These are phyloP conservation scores for Coracopsis vasa DNA, from an alignment of 2,113 vertebrate genomes.

Conservation along the genomic window DNA sequence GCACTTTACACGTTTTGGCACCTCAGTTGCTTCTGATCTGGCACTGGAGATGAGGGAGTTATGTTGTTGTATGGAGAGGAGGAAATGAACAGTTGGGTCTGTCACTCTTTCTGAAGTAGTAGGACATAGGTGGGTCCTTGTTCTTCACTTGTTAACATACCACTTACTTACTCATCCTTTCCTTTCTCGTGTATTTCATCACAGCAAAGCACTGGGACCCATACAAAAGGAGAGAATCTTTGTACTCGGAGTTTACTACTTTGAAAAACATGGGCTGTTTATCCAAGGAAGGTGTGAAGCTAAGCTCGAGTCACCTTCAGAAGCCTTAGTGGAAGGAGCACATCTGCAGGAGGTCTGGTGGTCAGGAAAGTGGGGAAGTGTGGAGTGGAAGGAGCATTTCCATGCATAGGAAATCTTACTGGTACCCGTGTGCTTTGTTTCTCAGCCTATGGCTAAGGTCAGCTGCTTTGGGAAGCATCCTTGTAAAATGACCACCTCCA, in stretches of 20 bases:
- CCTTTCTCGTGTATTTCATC: neutral
- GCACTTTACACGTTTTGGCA: neutral
- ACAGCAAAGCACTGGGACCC: neutral
- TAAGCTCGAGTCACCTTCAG: neutral
- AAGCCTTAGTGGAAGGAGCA: neutral
- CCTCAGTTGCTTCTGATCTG: neutral
- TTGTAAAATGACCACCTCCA: neutral
- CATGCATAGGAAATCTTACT: accelerated
- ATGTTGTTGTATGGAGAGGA: neutral
- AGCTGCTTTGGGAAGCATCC: neutral
- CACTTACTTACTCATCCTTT: neutral
- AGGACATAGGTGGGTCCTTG: neutral
- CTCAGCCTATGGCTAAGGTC: neutral
- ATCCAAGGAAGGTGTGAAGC: neutral
- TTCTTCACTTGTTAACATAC: neutral
- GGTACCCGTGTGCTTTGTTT: accelerated
- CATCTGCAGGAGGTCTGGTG: neutral
- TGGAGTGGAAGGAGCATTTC: neutral
- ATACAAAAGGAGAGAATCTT: neutral
- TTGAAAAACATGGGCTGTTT: neutral
- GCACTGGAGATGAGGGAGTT: neutral
- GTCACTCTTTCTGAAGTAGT: neutral
- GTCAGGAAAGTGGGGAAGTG: neutral
- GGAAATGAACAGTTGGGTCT: neutral
- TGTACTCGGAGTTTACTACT: neutral